Evolutionary conservation across 2,888 invertebrate genomes (phyloP).

Genomic region (Epiblema foenella): DNA sequence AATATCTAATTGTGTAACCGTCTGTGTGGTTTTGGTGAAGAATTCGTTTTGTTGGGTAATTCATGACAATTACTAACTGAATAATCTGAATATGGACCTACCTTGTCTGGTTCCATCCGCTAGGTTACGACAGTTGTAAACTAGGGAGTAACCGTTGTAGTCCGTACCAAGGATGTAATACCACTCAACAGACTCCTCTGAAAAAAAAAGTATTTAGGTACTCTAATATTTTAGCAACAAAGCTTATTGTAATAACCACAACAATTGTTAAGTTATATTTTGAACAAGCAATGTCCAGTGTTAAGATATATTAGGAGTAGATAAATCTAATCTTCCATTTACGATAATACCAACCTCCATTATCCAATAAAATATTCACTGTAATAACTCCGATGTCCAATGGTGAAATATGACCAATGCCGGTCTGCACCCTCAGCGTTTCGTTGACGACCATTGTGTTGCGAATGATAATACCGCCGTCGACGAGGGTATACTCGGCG

Average conservation of each 20-base stretch:
- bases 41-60: too few species aligned
- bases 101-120: constrained; percentile 61
- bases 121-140: constrained; percentile 50
- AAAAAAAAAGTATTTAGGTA: not conserved
- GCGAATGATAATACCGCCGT: constrained; percentile 27
- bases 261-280: not conserved
- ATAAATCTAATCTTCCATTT: not conserved
- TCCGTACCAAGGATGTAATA: constrained; percentile 33
- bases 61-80: too few species aligned
- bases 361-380: constrained; percentile 26
- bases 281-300: not conserved
- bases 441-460: constrained; percentile 34
- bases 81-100: constrained; percentile 50
- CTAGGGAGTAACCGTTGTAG: constrained; percentile 33
- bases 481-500: constrained; percentile 19
- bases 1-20: not conserved
- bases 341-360: constrained; percentile 26
- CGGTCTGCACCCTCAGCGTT: constrained; percentile 19
- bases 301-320: not conserved
- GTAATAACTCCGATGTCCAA: constrained; percentile 5
- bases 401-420: constrained; percentile 11
- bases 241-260: too few species aligned
- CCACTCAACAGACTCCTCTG: constrained; percentile 21
- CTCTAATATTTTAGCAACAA: not conserved
- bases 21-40: not conserved